Evolutionary conservation across 2,113 vertebrate species (phyloP), one percentile per base, ranked within the genome.

Genomic region (Motacilla tschutschensis): DNA sequence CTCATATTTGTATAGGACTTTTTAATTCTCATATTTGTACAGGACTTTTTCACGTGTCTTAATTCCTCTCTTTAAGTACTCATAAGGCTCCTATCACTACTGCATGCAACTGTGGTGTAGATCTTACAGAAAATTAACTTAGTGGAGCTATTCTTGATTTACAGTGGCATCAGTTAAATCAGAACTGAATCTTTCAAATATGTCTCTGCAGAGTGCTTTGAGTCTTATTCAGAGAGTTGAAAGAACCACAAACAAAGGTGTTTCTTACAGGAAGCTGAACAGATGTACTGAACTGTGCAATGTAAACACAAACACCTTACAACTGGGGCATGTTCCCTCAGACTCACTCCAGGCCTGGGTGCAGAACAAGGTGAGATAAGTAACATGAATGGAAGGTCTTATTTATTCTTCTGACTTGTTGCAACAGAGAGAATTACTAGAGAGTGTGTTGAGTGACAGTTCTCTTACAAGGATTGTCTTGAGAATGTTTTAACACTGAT

Each of bases 351-450:
- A n/a, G 48, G 38, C 53, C 64, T 44, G 28, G 12, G 50, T 62
- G 46, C 31, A 73, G 50, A 91, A 31, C 26, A 79, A 80, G 84
- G 79, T 89, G 70, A 80, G 67, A 64, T 85, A 67, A 86, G 22
- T 59, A 78, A 81, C 58, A 13, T 74, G 73, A 86, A 87, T 67
- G 51, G 75, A 71, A 93, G 47, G 31, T 54, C 70, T 76, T 78
- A 67, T 90, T 93, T 90, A 76, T 78, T 88, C 55, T 67, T 71
- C 43, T 83, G 69, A 71, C 55, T 91, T 88, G 17, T 41, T 94
- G 70, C 73, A 90, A 67, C 33, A 69, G 54, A 74, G 62, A 73
- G 60, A 88, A 79, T 88, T 88, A 87, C 82, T 93, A 90, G 85
- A 83, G 65, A 76, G 38, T 38, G 55, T 79, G 19, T 26, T 92